Evolutionary conservation across 2,113 vertebrate species (phyloP).

Genomic region (Psophia crepitans): DNA sequence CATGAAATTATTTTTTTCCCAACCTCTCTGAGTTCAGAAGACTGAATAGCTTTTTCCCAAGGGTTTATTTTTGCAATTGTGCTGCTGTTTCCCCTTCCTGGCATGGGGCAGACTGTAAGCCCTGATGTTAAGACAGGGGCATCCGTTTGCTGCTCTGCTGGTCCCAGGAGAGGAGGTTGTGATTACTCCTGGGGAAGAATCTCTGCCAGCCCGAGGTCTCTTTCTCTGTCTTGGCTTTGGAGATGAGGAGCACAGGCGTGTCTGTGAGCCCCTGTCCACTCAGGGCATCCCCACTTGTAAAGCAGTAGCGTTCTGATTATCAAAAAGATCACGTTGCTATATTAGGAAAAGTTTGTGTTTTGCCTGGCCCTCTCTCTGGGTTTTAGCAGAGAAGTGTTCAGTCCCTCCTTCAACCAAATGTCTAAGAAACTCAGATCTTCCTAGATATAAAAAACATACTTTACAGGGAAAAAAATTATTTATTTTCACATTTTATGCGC

Average conservation of each 20-base stretch:
- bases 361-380: not conserved
- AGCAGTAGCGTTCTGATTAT: not conserved
- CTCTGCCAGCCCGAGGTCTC: not conserved
- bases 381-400: not conserved
- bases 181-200: not conserved
- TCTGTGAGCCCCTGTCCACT: accelerated
- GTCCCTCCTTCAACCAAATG: not conserved
- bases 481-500: not conserved
- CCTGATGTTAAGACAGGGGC: not conserved
- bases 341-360: not conserved
- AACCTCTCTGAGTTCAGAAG: not conserved
- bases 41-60: not conserved
- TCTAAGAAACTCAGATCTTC: not conserved
- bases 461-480: not conserved
- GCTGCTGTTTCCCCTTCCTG: conserved; percentile 7
- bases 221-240: not conserved
- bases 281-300: not conserved
- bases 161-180: not conserved
- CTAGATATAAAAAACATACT: not conserved
- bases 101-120: not conserved
- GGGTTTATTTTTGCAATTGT: conserved; percentile 14
- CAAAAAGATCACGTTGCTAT: not conserved
- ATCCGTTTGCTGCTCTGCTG: not conserved
- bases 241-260: not conserved
- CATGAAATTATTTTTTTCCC: not conserved